Evolutionary conservation across 2,797 vertebrate genomes (phyloP), one percentile per base, ranked within the genome.

Genomic region (Oceanodroma leucorhoa): DNA sequence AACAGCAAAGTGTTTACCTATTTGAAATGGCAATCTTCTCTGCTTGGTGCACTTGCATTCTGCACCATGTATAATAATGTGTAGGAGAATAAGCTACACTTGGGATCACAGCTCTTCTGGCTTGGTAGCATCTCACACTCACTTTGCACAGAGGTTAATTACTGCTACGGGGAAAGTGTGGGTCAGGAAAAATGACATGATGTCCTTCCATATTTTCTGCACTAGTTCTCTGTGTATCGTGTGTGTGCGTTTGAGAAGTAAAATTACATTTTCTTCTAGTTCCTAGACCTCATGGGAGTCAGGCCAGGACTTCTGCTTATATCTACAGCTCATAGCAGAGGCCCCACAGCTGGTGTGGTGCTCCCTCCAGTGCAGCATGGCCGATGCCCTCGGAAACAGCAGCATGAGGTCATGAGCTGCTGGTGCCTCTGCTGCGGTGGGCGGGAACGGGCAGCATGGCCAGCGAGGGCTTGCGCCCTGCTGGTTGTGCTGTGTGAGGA

Each of bases 371-470:
- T 6, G 7, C 26, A 34, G 38, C 18, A 64, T 0, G 2, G 60
- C 5, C 0, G 0, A 46, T 43, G 65, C 5, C 20, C 64, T 72
- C 1, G 0, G 22, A 38, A 81, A 61, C 45, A 53, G 41, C 20
- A 17, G 32, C 46, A 15, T 5, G 58, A 7, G 21, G n/a, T 32
- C 3, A 0, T 29, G 38, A 70, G 57, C 26, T n/a, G 10, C 58
- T 51, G 16, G 9, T 24, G 18, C 32, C 36, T 43, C 53, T 60
- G 32, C 61, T 50, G 45, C 0, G 0, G 10, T 58, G n/a, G 3
- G 0, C 2, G 3, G 23, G 13, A 77, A 38, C 0, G 0, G 23
- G 22, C 10, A 38, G 21, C n/a, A 21, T 0, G 4, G 58, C n/a
- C 23, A 50, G 29, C 2, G 0, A 45, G 21, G 41, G 21, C 54